These are phyloP conservation scores for Drosophila nigricruria DNA, from an alignment of 2,888 invertebrate species.

Conservation along the genomic window DNA sequence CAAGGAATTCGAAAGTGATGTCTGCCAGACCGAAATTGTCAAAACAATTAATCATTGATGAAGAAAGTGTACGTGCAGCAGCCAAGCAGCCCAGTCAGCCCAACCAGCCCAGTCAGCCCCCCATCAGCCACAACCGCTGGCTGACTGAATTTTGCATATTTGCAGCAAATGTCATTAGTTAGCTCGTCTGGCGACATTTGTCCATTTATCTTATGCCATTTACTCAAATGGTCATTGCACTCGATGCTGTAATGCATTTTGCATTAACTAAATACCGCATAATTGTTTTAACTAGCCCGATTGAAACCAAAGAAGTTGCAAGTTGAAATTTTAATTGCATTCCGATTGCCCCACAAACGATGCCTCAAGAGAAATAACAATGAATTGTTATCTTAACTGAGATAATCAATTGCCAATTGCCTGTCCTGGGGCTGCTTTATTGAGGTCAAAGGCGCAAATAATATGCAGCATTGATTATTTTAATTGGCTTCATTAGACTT, in stretches of 20 bases:
- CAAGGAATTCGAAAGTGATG: constrained; percentile 61
- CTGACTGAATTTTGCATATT: constrained; percentile 50
- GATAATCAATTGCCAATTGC: background rate
- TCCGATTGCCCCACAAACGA: background rate
- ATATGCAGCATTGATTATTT: constrained; percentile 22
- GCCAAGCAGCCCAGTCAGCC: constrained; percentile 15
- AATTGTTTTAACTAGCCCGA: constrained; percentile 38
- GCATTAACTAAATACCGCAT: constrained; percentile 36
- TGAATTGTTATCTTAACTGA: background rate
- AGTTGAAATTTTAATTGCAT: constrained; percentile 14
- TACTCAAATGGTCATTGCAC: constrained; percentile 25
- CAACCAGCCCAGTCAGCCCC: constrained; percentile 27
- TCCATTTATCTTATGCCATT: constrained; percentile 31
- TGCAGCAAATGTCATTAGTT: constrained; percentile 63
- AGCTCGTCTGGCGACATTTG: constrained; percentile 37
- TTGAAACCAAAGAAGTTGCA: constrained; percentile 8
- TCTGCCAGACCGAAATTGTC: constrained; percentile 68
- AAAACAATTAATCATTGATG: constrained; percentile 81
- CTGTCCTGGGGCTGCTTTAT: background rate
- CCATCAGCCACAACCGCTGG: constrained; percentile 26
- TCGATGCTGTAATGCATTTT: constrained; percentile 27
- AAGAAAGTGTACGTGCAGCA: constrained; percentile 72
- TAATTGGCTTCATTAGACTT: constrained; percentile 27
- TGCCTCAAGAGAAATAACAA: constrained; percentile 28
- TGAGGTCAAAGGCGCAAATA: constrained; percentile 15